Conservation (phyloP, 2,797 vertebrate species). For the Eleutherodactylus coqui region DNA sequence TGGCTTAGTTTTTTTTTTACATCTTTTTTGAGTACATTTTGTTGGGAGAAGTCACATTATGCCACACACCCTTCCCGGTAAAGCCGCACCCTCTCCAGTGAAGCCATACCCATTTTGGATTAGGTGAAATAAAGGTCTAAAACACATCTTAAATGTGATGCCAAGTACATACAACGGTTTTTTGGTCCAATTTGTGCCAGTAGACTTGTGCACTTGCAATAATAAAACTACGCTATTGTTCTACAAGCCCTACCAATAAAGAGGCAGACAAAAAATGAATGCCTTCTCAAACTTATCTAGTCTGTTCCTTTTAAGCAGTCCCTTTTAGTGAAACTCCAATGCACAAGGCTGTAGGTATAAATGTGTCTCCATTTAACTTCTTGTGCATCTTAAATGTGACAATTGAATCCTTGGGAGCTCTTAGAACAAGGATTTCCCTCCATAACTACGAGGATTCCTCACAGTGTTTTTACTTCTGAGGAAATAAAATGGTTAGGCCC, state of each 20-base stretch:
- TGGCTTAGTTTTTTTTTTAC: no score
- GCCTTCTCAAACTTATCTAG: not conserved
- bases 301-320: not conserved
- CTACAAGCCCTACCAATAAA: not conserved
- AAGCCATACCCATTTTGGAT: no score
- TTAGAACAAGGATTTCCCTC: slow-evolving; percentile 33
- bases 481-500: not conserved
- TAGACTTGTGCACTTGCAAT: no score
- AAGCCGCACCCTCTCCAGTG: no score
- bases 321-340: not conserved
- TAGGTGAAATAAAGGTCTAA: no score
- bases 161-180: no score
- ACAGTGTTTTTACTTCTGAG: not conserved
- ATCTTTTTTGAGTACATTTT: no score
- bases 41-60: no score
- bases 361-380: not conserved
- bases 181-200: no score
- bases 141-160: no score
- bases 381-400: slow-evolving; percentile 8
- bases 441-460: not conserved
- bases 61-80: no score
- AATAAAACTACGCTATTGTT: no score
- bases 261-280: not conserved
- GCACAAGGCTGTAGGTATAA: not conserved
- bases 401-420: not conserved